Conservation (phyloP, 1,140 invertebrate genomes). For the Antheraea mylitta region DNA sequence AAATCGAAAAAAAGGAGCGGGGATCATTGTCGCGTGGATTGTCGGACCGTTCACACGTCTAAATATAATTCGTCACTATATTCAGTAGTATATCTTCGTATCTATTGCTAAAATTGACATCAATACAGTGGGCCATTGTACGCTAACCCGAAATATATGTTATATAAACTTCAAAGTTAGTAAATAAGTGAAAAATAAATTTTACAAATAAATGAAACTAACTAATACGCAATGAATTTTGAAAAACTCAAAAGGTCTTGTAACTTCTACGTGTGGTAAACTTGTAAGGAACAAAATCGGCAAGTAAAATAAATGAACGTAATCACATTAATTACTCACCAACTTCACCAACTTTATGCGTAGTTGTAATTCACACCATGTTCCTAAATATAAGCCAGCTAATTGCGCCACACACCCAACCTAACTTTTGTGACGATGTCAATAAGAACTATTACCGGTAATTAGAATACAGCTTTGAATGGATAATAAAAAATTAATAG, state of each 20-base stretch:
- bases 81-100: too few species aligned
- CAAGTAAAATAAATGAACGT: constrained; percentile 15
- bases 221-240: too few species aligned
- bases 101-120: too few species aligned
- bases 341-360: constrained; percentile 19
- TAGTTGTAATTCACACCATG: constrained; percentile 18
- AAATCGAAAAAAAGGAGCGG: too few species aligned
- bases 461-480: not conserved
- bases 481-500: not conserved
- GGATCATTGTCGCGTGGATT: too few species aligned
- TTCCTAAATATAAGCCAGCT: constrained; percentile 15
- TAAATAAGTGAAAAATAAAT: too few species aligned
- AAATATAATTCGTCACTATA: too few species aligned
- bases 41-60: too few species aligned
- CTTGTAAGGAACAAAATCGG: constrained; percentile 17
- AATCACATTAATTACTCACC: constrained; percentile 26
- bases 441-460: constrained; percentile 6
- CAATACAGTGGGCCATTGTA: too few species aligned
- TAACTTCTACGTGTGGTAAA: constrained; percentile 6
- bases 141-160: too few species aligned
- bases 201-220: too few species aligned
- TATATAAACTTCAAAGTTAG: too few species aligned
- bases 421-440: constrained; percentile 7
- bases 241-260: not conserved
- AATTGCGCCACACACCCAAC: constrained; percentile 4